Evolutionary conservation across 2,797 vertebrate genomes (phyloP).

Genomic region (Vespertilio murinus): DNA sequence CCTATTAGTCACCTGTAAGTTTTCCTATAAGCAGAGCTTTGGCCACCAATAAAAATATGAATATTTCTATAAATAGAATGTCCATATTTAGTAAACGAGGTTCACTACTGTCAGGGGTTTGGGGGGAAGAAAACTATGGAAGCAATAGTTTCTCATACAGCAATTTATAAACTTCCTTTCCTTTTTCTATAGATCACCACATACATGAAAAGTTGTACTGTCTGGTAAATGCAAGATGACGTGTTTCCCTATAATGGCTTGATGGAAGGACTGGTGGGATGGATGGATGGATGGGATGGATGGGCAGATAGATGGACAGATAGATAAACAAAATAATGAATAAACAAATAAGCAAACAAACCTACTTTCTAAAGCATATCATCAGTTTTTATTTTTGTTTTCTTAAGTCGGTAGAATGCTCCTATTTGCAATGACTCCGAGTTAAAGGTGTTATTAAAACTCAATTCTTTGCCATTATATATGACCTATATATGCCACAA

Average conservation of each 20-base stretch:
- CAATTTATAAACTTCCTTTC: slow-evolving; percentile 62
- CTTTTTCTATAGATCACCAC: slow-evolving; percentile 62
- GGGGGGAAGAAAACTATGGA: slow-evolving; percentile 63
- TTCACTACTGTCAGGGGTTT: slow-evolving; percentile 78
- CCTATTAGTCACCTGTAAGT: slow-evolving; percentile 98
- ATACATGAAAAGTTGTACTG: slow-evolving; percentile 62
- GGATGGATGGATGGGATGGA: not conserved
- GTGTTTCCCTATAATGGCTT: slow-evolving; percentile 48
- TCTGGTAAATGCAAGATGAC: slow-evolving; percentile 59
- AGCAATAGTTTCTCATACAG: slow-evolving; percentile 69
- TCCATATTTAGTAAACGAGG: slow-evolving; percentile 87
- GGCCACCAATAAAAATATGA: slow-evolving; percentile 90
- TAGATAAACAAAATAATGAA: not conserved
- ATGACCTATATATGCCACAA: slow-evolving; percentile 51
- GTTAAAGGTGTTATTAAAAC: slow-evolving; percentile 61
- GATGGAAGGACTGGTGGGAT: not conserved
- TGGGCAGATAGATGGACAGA: not conserved
- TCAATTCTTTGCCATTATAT: slow-evolving; percentile 41
- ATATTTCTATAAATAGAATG: slow-evolving; percentile 94
- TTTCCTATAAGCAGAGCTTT: slow-evolving; percentile 88
- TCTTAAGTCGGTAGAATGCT: slow-evolving; percentile 31
- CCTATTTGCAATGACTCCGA: slow-evolving; percentile 58
- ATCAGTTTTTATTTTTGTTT: not conserved
- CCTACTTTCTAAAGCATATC: slow-evolving; percentile 40
- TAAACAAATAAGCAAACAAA: slow-evolving; percentile 37